phyloP scores from a whole-genome alignment of 2,888 invertebrate genomes.

The Phortica magna region DNA sequence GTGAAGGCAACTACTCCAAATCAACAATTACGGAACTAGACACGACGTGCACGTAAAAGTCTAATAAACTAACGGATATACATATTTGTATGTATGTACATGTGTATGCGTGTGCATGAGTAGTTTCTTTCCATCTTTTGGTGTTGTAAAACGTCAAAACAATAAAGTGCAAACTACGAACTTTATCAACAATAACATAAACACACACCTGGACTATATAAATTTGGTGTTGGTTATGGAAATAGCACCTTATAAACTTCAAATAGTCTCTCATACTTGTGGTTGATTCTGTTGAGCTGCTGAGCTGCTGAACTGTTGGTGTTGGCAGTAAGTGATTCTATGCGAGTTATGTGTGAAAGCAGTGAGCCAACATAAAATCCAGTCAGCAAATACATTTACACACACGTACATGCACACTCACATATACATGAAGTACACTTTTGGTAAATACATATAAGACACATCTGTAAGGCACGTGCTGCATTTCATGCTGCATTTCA shows the following conservation, averaged over 20 bases:
- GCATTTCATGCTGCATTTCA: conserved; percentile 12
- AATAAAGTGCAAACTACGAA: conserved; percentile 34
- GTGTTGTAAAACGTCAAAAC: conserved; percentile 33
- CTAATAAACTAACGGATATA: conserved; percentile 1
- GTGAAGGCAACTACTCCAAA: background rate
- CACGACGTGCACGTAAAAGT: conserved; percentile 22
- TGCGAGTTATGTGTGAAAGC: conserved; percentile 54
- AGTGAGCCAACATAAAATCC: conserved; percentile 38
- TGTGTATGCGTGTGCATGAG: background rate
- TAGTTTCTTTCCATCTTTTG: background rate
- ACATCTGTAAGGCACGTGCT: background rate
- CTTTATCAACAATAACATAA: conserved; percentile 31
- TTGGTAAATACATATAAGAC: background rate
- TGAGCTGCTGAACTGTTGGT: background rate
- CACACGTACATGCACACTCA: background rate
- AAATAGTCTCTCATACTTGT: conserved; percentile 1
- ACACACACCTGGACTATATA: conserved; percentile 22
- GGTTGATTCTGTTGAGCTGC: background rate
- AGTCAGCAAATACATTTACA: background rate
- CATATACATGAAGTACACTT: background rate
- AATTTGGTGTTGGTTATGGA: conserved; percentile 26
- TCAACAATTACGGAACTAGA: background rate
- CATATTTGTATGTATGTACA: background rate
- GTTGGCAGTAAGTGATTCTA: background rate
- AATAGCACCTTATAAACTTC: conserved; percentile 18